Evolutionary conservation across 2,888 invertebrate species (phyloP), one percentile per base, ranked within the genome.

Genomic region (Tipula helvola): DNA sequence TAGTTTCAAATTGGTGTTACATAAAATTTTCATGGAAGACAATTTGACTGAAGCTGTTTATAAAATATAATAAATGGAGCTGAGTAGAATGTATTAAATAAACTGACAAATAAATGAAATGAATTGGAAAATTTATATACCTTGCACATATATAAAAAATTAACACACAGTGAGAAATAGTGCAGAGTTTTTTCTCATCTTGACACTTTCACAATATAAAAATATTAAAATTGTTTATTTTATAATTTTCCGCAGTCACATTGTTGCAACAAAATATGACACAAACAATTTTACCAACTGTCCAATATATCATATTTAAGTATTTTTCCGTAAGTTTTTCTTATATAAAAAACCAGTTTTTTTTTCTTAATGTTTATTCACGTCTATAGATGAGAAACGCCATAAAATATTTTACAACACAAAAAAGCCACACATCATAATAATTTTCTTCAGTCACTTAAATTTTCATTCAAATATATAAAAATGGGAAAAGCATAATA

Each of bases 401-500:
- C 28, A 71, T 71, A 71, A 71, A 71, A 71, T 13, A 28, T 71
- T 57, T 71, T 71, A 71, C 10, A 28, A 71, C 28, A 28, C 71
- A 71, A 71, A 71, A 71, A 71, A 71, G 71, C 71, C 71, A 71
- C 71, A 71, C 71, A 71, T 71, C 71, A 71, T 71, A 71, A 71
- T 71, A 71, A 71, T 71, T 71, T 71, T 71, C 71, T 71, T 71
- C 71, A 71, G 71, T 71, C 71, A 71, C 71, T 71, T 71, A 71
- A 71, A 71, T 71, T 71, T 71, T 71, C 71, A 71, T 71, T 71
- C 71, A 71, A 71, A 71, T 71, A 71, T 71, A 71, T 71, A 71
- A 71, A 28, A 71, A 71, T 28, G 71, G 28, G 18, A 28, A 57
- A 71, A 71, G 28, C 71, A 71, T 71, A 71, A 71, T 39, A 71